Evolutionary conservation across 2,797 vertebrate species (phyloP), one percentile per base, ranked within the genome.

Genomic region (Onychomys arenicola): DNA sequence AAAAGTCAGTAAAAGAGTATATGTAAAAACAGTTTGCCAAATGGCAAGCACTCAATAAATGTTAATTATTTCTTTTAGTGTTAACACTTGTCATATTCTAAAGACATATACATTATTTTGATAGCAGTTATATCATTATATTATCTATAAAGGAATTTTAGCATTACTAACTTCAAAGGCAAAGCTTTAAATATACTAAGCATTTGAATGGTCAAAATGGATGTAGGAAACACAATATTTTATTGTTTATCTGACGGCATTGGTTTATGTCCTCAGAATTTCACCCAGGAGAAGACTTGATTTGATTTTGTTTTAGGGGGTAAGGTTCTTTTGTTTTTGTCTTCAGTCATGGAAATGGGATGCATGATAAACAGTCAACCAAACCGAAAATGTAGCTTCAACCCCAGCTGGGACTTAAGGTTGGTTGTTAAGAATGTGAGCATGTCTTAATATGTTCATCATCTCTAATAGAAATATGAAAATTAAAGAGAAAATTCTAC

Each of bases 91-190:
- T 84, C 92, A 87, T 65, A 86, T 89, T 96, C 94, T 89, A 67
- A 96, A 98, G 71, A 37, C 78, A 80, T 85, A 91, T 85, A 91
- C 23, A 92, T 92, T 96, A 90, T 90, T 96, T 97, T 92, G 96
- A 94, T 89, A 93, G 92, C 73, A 92, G 46, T 85, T 96, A 95
- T 91, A 88, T 92, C 40, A 75, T 93, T 93, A 91, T 89, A 81
- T 92, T 93, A 92, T 89, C 43, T 88, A 61, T 61, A 90, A 92
- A 96, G 73, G 83, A n/a, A 90, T 86, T 85, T 49, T 69, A 94
- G 65, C 37, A 93, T 94, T 69, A 19, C 81, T 87, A 87, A 95
- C 9, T 78, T 73, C n/a, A 96, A 91, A 93, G 17, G 21, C 40
- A 96, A 95, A 93, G 13, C 2, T 65, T 93, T 75, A 94, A 77